A percentile compares a stretch with the other conserved stretches of the same genome.
phyloP scores from a whole-genome alignment of 2,113 vertebrate genomes.

The Arenaria interpres region DNA sequence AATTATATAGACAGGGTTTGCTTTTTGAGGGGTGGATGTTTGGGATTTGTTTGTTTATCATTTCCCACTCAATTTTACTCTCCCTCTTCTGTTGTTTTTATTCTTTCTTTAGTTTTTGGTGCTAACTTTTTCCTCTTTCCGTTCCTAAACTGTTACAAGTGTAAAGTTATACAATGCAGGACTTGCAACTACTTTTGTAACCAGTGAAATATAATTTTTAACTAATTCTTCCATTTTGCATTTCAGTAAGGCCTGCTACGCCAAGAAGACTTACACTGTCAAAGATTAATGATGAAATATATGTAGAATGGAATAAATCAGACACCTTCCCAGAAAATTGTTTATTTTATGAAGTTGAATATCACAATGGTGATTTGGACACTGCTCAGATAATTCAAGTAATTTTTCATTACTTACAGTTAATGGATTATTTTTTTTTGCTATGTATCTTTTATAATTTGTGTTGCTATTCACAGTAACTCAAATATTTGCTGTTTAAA shows the following conservation, averaged over 20 bases:
- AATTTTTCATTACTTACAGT: neutral
- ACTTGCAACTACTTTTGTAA: neutral
- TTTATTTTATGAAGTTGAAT: conserved; percentile 29
- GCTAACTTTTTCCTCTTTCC: neutral
- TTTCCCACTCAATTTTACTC: neutral
- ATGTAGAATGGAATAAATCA: conserved; percentile 40
- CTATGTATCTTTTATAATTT: neutral
- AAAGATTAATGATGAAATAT: neutral
- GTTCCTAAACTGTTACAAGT: neutral
- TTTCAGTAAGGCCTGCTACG: conserved; percentile 61
- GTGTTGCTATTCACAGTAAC: neutral
- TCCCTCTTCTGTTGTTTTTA: neutral
- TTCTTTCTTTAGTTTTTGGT: neutral
- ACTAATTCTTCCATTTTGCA: neutral
- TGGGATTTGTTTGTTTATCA: neutral
- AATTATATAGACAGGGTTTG: neutral
- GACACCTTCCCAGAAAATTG: neutral
- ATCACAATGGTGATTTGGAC: neutral
- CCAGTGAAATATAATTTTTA: neutral
- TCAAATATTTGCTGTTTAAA: neutral
- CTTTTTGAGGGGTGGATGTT: neutral
- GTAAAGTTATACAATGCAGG: neutral
- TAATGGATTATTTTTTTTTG: neutral
- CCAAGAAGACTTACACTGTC: neutral
- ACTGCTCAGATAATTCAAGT: neutral